Evolutionary conservation across 2,888 invertebrate genomes (phyloP), one percentile per base, ranked within the genome.

Genomic region (Drosophila quinaria): DNA sequence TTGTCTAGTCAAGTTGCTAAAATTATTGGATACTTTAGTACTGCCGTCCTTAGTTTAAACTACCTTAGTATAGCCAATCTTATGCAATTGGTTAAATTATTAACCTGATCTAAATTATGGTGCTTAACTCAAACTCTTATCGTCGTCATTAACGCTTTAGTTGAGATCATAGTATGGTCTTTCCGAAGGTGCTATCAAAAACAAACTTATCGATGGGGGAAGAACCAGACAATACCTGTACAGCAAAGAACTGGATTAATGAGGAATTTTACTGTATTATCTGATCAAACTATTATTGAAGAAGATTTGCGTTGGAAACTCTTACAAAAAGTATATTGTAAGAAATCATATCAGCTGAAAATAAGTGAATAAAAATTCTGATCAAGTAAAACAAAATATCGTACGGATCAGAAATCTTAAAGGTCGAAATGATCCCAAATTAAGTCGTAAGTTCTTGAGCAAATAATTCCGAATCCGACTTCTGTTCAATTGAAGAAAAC

Each of bases 31-130:
- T 41, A 10, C 4, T 41, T 11, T 19, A 4, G 11, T 42, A 11
- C 39, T 39, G 39, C 39, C 52, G 39, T 13, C 41, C 31, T 29
- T 4, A 29, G 29, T 29, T 29, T 15, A 47, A 47, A 13, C 22
- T 19, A 1, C n/a, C 19, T 9, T 2, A 15, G 11, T 44, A 8
- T 8, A 15, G 19, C 46, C 44, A 25, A 55, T 19, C 33, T 55
- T 55, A 55, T 55, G n/a, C n/a, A n/a, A n/a, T n/a, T n/a, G n/a
- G n/a, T n/a, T n/a, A n/a, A n/a, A n/a, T n/a, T n/a, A n/a, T n/a
- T n/a, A n/a, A 33, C 3, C 11, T 19, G 17, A 42, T 42, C 54
- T 31, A 19, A 54, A 54, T 54, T 54, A 31, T 42, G 13, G 31
- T 31, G 3, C 31, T 19, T 19, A 10, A n/a, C 10, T 31, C 6